Percentiles rank a stretch among this genome's conserved stretches.
These are phyloP conservation scores for Poeciliopsis turrubarensis DNA, from an alignment of 2,113 vertebrate species.

Conservation along the genomic window DNA sequence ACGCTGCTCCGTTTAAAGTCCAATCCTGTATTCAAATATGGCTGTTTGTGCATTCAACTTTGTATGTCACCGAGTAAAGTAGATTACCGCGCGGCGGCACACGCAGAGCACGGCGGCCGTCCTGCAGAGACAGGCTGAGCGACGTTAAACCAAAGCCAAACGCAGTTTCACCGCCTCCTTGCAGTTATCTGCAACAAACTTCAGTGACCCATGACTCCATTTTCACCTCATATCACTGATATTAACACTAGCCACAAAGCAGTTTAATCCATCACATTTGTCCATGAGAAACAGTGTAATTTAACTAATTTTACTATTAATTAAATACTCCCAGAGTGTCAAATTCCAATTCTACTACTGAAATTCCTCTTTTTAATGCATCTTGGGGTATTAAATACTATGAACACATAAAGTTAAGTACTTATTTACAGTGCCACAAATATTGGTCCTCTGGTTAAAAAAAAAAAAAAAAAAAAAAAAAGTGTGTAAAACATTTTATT, in stretches of 20 bases:
- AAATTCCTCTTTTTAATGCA: too few species aligned
- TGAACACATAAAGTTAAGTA: too few species aligned
- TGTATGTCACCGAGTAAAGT: constrained; percentile 27
- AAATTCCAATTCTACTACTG: too few species aligned
- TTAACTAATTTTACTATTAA: too few species aligned
- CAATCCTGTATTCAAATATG: constrained; percentile 22
- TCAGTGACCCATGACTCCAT: constrained; percentile 29
- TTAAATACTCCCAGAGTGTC: too few species aligned
- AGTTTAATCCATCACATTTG: constrained; percentile 28
- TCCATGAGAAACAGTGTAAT: constrained; percentile 14
- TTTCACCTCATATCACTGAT: constrained; percentile 1
- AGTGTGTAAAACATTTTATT: too few species aligned
- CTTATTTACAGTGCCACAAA: too few species aligned
- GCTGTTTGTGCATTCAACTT: constrained; percentile 37
- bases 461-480: too few species aligned
- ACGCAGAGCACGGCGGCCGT: constrained; percentile 29
- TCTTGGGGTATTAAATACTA: too few species aligned
- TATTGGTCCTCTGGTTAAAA: too few species aligned
- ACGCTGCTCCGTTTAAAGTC: constrained; percentile 18
- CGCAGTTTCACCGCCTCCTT: constrained; percentile 17
- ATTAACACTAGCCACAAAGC: background rate
- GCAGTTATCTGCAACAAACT: constrained; percentile 14
- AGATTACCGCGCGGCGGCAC: constrained; percentile 54
- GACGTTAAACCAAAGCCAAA: constrained; percentile 59
- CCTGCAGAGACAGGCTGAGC: constrained; percentile 37